Evolutionary conservation across 2,888 invertebrate genomes (phyloP).

Genomic region (Synanthedon formicaeformis): DNA sequence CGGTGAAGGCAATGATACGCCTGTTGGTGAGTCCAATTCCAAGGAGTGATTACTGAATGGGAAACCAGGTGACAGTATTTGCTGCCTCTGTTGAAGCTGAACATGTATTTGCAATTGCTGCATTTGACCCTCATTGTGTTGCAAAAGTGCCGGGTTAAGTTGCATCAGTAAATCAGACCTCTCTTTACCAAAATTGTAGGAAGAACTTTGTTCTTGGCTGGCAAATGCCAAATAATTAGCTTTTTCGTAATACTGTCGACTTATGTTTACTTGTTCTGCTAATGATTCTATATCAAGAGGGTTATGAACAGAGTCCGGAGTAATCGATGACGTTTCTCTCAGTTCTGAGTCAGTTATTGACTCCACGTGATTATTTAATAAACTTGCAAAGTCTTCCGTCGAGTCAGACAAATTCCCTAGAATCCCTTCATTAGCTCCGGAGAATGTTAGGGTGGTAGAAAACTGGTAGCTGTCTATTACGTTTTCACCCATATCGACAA

Average conservation of each 20-base stretch:
- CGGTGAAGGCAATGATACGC: constrained; percentile 84
- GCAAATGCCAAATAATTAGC: constrained; percentile 53
- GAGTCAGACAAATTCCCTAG: constrained; percentile 85
- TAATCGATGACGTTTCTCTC: constrained; percentile 78
- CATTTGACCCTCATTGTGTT: constrained; percentile 71
- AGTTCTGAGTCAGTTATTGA: constrained; percentile 75
- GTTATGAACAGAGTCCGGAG: constrained; percentile 74
- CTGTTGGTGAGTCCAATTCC: constrained; percentile 81
- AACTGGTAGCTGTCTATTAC: constrained; percentile 87
- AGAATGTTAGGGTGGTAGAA: constrained; percentile 83
- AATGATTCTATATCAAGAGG: constrained; percentile 80
- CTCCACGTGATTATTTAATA: constrained; percentile 80
- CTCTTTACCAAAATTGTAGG: constrained; percentile 73
- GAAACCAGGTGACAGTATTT: constrained; percentile 70
- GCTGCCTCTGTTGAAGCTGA: constrained; percentile 76
- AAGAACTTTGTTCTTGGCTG: constrained; percentile 63
- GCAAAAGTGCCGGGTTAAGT: constrained; percentile 65
- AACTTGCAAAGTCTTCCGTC: constrained; percentile 80
- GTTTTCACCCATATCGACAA: constrained; percentile 83
- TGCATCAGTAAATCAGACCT: constrained; percentile 72
- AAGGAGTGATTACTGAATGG: constrained; percentile 76
- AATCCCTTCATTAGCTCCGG: constrained; percentile 81
- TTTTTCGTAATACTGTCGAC: constrained; percentile 68
- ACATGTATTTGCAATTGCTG: constrained; percentile 78
- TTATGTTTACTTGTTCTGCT: constrained; percentile 79